phyloP scores from a whole-genome alignment of 2,113 vertebrate species.

The Pristiophorus japonicus region DNA sequence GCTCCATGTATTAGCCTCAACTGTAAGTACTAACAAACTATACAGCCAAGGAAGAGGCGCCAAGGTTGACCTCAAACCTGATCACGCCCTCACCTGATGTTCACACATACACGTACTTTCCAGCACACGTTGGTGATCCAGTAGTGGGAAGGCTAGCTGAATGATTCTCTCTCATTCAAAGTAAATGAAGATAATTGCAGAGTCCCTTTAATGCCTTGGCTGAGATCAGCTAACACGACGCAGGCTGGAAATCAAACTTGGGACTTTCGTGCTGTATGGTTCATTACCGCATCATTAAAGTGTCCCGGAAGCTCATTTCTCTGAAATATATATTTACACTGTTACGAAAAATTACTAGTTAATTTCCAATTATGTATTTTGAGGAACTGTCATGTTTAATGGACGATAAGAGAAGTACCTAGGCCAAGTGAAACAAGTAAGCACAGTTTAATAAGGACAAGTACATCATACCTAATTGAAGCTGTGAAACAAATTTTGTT shows the following conservation, averaged over 20 bases:
- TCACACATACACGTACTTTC: background rate
- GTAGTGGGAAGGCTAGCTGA: background rate
- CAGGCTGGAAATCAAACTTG: background rate
- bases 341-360: background rate
- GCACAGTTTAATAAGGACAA: background rate
- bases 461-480: background rate
- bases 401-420: background rate
- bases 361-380: background rate
- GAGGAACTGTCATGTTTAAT: background rate
- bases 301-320: background rate
- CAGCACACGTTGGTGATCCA: background rate
- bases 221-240: background rate
- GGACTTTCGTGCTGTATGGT: background rate
- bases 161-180: background rate
- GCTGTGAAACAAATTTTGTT: slow-evolving; percentile 1
- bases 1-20: background rate
- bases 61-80: background rate
- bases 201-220: background rate
- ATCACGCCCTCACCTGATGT: background rate
- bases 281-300: background rate
- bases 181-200: background rate
- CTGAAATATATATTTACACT: too few relatives aligned
- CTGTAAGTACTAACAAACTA: too few relatives aligned
- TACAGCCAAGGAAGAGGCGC: background rate
- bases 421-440: background rate